Base-by-base conservation (phyloP, 1,140 invertebrate genomes). In the Prorops nasuta region DNA sequence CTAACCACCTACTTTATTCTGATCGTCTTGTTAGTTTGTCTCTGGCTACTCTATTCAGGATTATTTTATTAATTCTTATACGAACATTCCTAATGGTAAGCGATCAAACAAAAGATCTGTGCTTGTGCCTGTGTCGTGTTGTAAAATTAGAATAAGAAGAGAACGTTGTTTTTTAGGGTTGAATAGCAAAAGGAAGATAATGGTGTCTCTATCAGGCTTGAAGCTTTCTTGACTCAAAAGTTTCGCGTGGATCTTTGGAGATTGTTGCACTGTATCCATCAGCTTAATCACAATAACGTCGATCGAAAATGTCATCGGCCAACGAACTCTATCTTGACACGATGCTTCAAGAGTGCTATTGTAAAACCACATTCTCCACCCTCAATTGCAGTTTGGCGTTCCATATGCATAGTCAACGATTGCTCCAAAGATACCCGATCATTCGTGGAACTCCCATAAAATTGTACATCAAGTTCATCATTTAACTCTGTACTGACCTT, bases 1-100 rank as follows among this genome's bases (percentile, higher is more conserved):
- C 49, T 79, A 28, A 79, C 72, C n/a, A 80, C 79, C 3, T 80
- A 80, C 47, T 61, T 77, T 9, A 80, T 80, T 36, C 63, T 80
- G 2, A 66, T 80, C 15, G 50, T 77, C 17, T 61, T 80, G 14
- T 58, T 80, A 10, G 60, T 78, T n/a, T 69, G 73, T 2, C 62
- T 80, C 15, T 80, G 77, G 71, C 38, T 78, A 12, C 56, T 80
- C 0, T 80, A 80, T 55, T 71, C 74, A 1, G 74, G 73, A n/a
- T 35, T 75, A 32, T 71, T 73, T 47, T 77, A 76, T n/a, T n/a
- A 67, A 52, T 3, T n/a, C n/a, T 19, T 36, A 34, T 21, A 21
- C n/a, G 38, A 16, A 54, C 39, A 49, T 50, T 54, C 45, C 54
- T 51, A 31, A 61, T 65, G 63, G 64, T 72, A 24, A 62, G 61